These are phyloP conservation scores for Drosophila putrida DNA, from an alignment of 2,888 invertebrate genomes.

Conservation along the genomic window DNA sequence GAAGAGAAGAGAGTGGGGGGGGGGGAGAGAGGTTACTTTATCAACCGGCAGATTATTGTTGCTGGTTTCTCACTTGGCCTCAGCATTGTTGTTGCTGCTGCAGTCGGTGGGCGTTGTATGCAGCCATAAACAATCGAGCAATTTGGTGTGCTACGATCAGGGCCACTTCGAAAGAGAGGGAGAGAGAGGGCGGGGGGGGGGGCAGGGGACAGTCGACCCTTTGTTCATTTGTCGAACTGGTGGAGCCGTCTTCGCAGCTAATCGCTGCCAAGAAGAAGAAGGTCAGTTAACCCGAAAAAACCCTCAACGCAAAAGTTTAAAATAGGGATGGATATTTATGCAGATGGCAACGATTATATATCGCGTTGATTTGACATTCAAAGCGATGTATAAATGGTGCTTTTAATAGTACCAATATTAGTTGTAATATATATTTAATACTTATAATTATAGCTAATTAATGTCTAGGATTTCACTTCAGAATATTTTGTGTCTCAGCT, in stretches of 20 bases:
- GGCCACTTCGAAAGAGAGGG: neutral
- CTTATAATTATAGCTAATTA: too few relatives aligned
- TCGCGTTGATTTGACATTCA: too few relatives aligned
- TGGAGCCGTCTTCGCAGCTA: constrained; percentile 53
- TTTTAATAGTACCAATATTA: too few relatives aligned
- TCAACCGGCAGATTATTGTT: constrained; percentile 80
- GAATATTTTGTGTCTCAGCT: too few relatives aligned
- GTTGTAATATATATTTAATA: too few relatives aligned
- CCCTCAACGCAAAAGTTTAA: constrained; percentile 2
- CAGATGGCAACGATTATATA: too few relatives aligned
- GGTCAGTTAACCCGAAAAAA: constrained; percentile 71
- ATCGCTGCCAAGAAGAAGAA: constrained; percentile 60
- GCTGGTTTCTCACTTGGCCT: constrained; percentile 79
- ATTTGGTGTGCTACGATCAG: constrained; percentile 61
- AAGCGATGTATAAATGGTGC: too few relatives aligned
- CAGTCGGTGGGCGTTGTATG: constrained; percentile 76
- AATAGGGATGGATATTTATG: too few relatives aligned
- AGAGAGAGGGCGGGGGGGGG: neutral
- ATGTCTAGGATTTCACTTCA: too few relatives aligned
- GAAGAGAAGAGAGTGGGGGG: constrained; percentile 8
- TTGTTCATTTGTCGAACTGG: constrained; percentile 75
- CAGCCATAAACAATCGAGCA: constrained; percentile 83
- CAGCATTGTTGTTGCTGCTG: constrained; percentile 49
- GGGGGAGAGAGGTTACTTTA: constrained; percentile 51
- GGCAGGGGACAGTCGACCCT: constrained; percentile 46